Base-by-base conservation (phyloP, 2,888 invertebrate species). In the Heliconius aoede region DNA sequence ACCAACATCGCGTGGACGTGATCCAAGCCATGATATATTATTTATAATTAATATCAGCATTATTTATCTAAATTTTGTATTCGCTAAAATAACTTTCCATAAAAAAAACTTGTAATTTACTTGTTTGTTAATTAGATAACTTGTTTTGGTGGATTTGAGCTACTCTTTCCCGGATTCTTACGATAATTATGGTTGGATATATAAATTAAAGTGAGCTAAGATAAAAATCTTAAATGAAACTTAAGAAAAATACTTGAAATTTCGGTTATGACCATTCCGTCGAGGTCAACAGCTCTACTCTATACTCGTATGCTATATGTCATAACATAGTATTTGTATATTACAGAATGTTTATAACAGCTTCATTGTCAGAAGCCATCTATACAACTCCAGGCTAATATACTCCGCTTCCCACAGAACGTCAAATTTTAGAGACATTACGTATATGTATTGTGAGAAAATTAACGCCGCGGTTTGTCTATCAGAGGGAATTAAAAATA, bases 11-110 rank as follows among this genome's bases (percentile, higher is more conserved):
- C 76, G 77, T 81, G 81, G 81, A 80, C 80, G 73, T 77, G 79
- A 81, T 81, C 81, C 81, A 81, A 80, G 78, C 81, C 81, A 80
- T 81, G 74, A 81, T 79, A 80, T 79, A 79, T 74, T 76, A 80
- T 80, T 78, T 77, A 81, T 76, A 79, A 80, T 81, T 78, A 78
- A 81, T 79, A 69, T 72, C 74, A 30, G 74, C 76, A 78, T 79
- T 81, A 81, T 80, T 80, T 80, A 81, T 80, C 80, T 81, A 81
- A 79, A 81, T 80, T 78, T 78, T 67, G 75, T 58, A 77, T 77
- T 55, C 46, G 72, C 76, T 78, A 77, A 79, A 79, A 73, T 77
- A 75, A 60, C 69, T 74, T 77, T 77, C 69, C 72, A 61, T 26
- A 28, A 60, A 60, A 79, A 75, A 55, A 55, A 30, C 30, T 18